Conservation (phyloP, 1,140 invertebrate species). For the Prorops nasuta region DNA sequence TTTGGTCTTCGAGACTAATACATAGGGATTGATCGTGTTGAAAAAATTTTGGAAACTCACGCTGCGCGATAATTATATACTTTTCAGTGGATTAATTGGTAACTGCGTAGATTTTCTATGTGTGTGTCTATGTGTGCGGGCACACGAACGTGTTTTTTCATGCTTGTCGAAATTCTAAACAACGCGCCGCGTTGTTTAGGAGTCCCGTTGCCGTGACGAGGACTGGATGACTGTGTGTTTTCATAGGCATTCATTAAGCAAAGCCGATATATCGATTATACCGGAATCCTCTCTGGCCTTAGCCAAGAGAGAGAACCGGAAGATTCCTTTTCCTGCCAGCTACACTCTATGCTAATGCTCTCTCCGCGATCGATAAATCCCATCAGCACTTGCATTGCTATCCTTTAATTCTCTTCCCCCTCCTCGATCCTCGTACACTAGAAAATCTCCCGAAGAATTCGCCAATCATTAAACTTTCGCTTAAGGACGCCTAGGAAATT, state of each 20-base stretch:
- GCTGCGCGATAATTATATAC: too few relatives aligned
- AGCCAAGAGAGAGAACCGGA: background rate
- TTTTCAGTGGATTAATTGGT: too few relatives aligned
- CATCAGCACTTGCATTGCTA: constrained; percentile 14
- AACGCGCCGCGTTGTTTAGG: background rate
- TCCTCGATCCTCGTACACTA: background rate
- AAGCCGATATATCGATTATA: constrained; percentile 15
- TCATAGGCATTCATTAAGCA: constrained; percentile 13
- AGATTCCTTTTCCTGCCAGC: constrained; percentile 6
- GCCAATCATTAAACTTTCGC: too few relatives aligned
- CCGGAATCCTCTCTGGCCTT: background rate
- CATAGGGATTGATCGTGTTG: too few relatives aligned
- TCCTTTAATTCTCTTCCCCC: background rate
- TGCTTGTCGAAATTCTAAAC: too few relatives aligned
- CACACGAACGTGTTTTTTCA: too few relatives aligned
- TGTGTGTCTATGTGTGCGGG: too few relatives aligned
- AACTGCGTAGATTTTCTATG: too few relatives aligned
- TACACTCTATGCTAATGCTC: constrained; percentile 6
- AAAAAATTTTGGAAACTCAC: too few relatives aligned
- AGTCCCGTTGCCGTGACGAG: constrained; percentile 11
- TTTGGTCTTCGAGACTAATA: too few relatives aligned
- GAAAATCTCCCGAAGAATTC: too few relatives aligned
- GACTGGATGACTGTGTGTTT: constrained; percentile 14
- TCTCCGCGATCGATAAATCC: constrained; percentile 13
- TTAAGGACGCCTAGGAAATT: too few relatives aligned